Evolutionary conservation across 2,888 invertebrate species (phyloP).

Genomic region (Scaptomyza cyrtandrae): DNA sequence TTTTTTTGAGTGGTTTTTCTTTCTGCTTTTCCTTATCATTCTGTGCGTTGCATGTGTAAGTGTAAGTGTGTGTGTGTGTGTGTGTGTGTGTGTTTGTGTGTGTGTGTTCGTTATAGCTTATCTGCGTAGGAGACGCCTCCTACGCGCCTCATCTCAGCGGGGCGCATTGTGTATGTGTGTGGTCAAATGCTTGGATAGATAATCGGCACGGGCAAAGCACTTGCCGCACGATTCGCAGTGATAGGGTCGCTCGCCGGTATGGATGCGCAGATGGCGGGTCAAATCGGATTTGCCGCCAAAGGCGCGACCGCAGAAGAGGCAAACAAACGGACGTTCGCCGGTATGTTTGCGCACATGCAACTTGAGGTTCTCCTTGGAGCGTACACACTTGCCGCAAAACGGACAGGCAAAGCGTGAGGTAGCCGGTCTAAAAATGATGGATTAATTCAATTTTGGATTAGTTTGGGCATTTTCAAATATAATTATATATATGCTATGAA

Average conservation of each 20-base stretch:
- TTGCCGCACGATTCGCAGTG: slow-evolving; percentile 97
- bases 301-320: slow-evolving; percentile 94
- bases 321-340: slow-evolving; percentile 95
- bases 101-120: slow-evolving; percentile 64
- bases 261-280: slow-evolving; percentile 93
- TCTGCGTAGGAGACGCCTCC: slow-evolving; percentile 85
- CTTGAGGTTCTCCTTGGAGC: slow-evolving; percentile 94
- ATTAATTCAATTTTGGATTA: neutral
- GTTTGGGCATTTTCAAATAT: neutral
- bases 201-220: slow-evolving; percentile 95
- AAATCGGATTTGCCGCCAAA: slow-evolving; percentile 95
- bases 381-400: slow-evolving; percentile 94
- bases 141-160: slow-evolving; percentile 85
- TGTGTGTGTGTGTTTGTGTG: slow-evolving; percentile 19
- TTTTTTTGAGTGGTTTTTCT: neutral
- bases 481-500: neutral
- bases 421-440: slow-evolving; percentile 73
- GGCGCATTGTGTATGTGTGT: slow-evolving; percentile 93
- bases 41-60: slow-evolving; percentile 19
- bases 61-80: slow-evolving; percentile 3
- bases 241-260: slow-evolving; percentile 95
- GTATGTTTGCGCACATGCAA: slow-evolving; percentile 94
- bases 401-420: slow-evolving; percentile 92
- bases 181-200: slow-evolving; percentile 95
- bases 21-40: neutral